phyloP scores from a whole-genome alignment of 1,140 invertebrate species.

The Lasaia peninsularis region DNA sequence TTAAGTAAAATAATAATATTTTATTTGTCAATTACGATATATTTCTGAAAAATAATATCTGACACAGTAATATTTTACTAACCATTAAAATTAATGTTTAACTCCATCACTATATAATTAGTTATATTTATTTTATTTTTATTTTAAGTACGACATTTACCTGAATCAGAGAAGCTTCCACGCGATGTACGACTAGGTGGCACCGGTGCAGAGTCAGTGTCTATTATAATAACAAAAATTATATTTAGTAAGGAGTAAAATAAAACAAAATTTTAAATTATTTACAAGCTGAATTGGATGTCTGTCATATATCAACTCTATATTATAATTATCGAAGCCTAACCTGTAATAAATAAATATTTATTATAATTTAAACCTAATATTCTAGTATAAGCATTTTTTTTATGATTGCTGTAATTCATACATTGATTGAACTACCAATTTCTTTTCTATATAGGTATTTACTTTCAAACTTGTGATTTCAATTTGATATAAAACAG shows the following conservation, averaged over 20 bases:
- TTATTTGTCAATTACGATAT: too few relatives aligned
- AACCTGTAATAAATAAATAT: neutral
- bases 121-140: neutral
- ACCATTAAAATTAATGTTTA: too few relatives aligned
- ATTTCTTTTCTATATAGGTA: too few relatives aligned
- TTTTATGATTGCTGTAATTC: too few relatives aligned
- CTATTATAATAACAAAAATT: constrained; percentile 76
- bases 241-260: constrained; percentile 45
- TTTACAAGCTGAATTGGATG: neutral
- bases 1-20: too few relatives aligned
- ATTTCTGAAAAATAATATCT: too few relatives aligned
- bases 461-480: too few relatives aligned
- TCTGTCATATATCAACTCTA: neutral
- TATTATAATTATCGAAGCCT: neutral
- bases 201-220: constrained; percentile 81
- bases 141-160: constrained; percentile 54
- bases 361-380: too few relatives aligned
- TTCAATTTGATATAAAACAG: neutral
- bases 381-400: too few relatives aligned
- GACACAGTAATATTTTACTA: too few relatives aligned
- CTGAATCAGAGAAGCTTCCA: constrained; percentile 79
- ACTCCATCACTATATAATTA: neutral
- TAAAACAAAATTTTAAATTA: neutral
- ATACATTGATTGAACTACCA: too few relatives aligned
- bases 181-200: constrained; percentile 80